Base-by-base conservation (phyloP, 1,140 invertebrate species). In the Ladona fulva region DNA sequence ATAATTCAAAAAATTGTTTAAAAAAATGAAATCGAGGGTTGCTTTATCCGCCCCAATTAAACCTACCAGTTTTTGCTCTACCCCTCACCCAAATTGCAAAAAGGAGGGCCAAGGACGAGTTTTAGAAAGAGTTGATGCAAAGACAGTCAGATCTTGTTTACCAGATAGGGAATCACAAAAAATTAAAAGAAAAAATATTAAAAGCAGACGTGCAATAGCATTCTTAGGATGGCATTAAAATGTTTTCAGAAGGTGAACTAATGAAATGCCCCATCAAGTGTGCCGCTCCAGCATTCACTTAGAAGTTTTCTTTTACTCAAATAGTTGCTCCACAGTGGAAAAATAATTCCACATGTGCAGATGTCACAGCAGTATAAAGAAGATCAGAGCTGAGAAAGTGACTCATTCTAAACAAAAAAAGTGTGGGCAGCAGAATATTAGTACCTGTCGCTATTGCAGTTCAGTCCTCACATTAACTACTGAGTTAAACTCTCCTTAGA, bases 1-100 rank as follows among this genome's bases (percentile, higher is more conserved):
- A 66, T 66, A 66, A 66, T 66, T 66, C n/a, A 66, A 66, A 66
- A 66, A 66, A 66, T 66, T 66, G 52, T 66, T 66, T 66, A 66
- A 66, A 66, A 66, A 66, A 66, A 66, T 66, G 52, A 66, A 6
- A 16, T 66, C 52, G 14, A 66, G 52, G 52, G 52, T 19, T 66
- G 52, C 52, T 66, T 66, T 12, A 66, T 66, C 52, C 52, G 52
- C 52, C 52, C 52, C 52, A 66, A 5, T 22, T 66, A 37, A 37
- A 37, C 52, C 52, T 12, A 66, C 14, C 52, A 66, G 16, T 66
- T 37, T 16, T 66, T 66, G 52, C 52, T 66, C 52, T 66, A 19
- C 52, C 52, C 52, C 52, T 6, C 52, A 66, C 52, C 52, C 52
- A 12, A 66, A 66, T 19, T 66, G 52, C 52, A 66, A 66, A 66